A percentile compares a stretch with the other conserved stretches of the same genome.
Evolutionary conservation across 2,797 vertebrate species (phyloP).

Genomic region (Threskiornis aethiopicus): DNA sequence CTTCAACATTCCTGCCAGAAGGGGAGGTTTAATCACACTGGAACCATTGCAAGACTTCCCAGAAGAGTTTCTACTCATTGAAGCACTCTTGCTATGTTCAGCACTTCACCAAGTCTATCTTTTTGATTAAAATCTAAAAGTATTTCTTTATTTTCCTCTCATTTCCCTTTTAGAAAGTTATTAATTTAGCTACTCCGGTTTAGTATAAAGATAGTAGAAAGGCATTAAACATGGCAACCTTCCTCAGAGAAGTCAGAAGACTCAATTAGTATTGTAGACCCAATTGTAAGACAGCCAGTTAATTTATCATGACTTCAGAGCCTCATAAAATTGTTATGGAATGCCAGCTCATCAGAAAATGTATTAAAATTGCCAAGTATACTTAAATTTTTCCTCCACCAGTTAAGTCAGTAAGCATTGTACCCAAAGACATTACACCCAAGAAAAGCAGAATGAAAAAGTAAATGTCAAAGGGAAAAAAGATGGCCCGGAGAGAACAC

Average conservation of each 20-base stretch:
- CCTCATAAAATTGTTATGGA: slow-evolving; percentile 4
- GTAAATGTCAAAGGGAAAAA: not conserved
- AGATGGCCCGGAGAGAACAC: not conserved
- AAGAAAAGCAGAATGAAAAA: not conserved
- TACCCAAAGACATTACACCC: not conserved
- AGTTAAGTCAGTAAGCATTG: not conserved
- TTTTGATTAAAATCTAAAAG: not conserved
- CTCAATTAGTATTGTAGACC: not conserved
- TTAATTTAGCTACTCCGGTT: not conserved
- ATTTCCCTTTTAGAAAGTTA: not conserved
- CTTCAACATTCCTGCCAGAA: not conserved
- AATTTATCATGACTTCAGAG: slow-evolving; percentile 28
- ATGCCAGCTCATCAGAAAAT: not conserved
- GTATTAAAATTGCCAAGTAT: not conserved
- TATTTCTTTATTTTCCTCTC: not conserved
- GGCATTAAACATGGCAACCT: not conserved
- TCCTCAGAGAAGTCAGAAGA: not conserved
- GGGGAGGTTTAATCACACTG: not conserved
- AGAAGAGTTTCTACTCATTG: not conserved
- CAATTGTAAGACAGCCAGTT: not conserved
- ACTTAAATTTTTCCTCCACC: not conserved
- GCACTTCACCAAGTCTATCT: not conserved
- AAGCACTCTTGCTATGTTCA: not conserved
- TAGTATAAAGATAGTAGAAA: slow-evolving; percentile 16
- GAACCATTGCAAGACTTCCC: not conserved